These are phyloP conservation scores for Salvator merianae DNA, from an alignment of 2,113 vertebrate species.

Conservation along the genomic window DNA sequence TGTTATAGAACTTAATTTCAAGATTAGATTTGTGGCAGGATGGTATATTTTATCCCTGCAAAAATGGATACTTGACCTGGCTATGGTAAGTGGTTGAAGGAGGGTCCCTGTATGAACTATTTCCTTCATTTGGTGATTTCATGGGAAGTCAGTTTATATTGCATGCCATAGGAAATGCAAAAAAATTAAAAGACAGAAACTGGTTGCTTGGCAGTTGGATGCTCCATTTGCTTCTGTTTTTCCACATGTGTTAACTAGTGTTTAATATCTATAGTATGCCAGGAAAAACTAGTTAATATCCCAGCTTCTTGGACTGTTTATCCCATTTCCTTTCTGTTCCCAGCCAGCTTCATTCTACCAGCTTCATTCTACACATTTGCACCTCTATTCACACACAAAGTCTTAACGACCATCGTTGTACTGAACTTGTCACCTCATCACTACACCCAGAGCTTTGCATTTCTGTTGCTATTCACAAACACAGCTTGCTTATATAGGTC, in stretches of 20 bases:
- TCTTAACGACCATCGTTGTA: too few relatives aligned
- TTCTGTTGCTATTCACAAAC: too few relatives aligned
- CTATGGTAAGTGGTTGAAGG: slow-evolving; percentile 81
- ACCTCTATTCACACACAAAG: too few relatives aligned
- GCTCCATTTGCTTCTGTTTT: background rate
- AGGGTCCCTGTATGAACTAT: background rate
- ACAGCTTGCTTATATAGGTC: too few relatives aligned
- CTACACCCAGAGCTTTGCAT: too few relatives aligned
- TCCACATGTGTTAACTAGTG: background rate
- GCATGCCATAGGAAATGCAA: background rate
- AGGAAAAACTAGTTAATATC: too few relatives aligned
- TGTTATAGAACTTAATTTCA: slow-evolving; percentile 61
- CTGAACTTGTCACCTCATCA: too few relatives aligned
- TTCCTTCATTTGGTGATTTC: background rate
- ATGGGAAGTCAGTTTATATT: background rate
- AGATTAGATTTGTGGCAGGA: slow-evolving; percentile 77
- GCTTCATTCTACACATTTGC: too few relatives aligned
- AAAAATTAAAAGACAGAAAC: background rate
- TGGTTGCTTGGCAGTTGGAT: slow-evolving; percentile 24
- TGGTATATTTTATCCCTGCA: slow-evolving; percentile 86
- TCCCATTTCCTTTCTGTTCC: too few relatives aligned
- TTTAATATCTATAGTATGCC: too few relatives aligned
- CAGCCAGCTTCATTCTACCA: too few relatives aligned
- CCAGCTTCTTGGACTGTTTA: too few relatives aligned
- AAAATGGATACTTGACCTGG: slow-evolving; percentile 89